Conservation (phyloP, 2,113 vertebrate species). For the Stegostoma tigrinum region DNA sequence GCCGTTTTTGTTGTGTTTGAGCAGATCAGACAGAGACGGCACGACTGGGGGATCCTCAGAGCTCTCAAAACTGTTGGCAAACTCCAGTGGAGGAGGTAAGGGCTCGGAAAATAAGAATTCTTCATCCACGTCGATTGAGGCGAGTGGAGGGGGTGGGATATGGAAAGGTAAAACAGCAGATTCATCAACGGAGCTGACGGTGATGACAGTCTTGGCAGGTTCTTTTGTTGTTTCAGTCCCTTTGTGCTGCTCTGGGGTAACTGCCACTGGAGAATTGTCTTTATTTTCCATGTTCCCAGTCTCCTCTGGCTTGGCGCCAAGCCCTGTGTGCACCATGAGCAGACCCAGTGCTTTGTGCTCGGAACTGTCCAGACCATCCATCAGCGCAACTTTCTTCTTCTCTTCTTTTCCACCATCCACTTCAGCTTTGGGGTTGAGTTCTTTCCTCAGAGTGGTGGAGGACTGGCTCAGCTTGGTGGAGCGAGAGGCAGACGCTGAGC, state of each 20-base stretch:
- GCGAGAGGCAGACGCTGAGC: constrained; percentile 60
- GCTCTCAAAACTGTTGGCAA: constrained; percentile 94
- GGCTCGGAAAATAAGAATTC: constrained; percentile 91
- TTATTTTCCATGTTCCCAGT: constrained; percentile 49
- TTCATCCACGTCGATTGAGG: constrained; percentile 87
- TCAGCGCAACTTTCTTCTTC: constrained; percentile 74
- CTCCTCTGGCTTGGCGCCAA: constrained; percentile 51
- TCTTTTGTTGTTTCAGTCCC: constrained; percentile 50
- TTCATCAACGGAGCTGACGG: constrained; percentile 75
- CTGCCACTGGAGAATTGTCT: constrained; percentile 54
- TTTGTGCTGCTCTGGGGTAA: constrained; percentile 59
- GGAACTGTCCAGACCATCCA: constrained; percentile 66
- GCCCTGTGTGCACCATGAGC: constrained; percentile 85
- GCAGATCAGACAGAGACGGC: constrained; percentile 61
- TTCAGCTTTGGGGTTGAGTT: constrained; percentile 81
- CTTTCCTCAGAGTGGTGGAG: constrained; percentile 70
- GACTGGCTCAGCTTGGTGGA: constrained; percentile 59
- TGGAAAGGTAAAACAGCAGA: constrained; percentile 80
- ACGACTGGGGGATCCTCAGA: constrained; percentile 69
- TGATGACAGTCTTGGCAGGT: constrained; percentile 68
- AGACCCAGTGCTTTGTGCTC: constrained; percentile 78
- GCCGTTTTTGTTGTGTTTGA: constrained; percentile 64
- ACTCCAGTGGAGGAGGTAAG: constrained; percentile 88
- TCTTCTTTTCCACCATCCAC: constrained; percentile 61
- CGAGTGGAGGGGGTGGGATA: constrained; percentile 84